Evolutionary conservation across 2,888 invertebrate species (phyloP), one percentile per base, ranked within the genome.

Genomic region (Caenorhabditis virilis): DNA sequence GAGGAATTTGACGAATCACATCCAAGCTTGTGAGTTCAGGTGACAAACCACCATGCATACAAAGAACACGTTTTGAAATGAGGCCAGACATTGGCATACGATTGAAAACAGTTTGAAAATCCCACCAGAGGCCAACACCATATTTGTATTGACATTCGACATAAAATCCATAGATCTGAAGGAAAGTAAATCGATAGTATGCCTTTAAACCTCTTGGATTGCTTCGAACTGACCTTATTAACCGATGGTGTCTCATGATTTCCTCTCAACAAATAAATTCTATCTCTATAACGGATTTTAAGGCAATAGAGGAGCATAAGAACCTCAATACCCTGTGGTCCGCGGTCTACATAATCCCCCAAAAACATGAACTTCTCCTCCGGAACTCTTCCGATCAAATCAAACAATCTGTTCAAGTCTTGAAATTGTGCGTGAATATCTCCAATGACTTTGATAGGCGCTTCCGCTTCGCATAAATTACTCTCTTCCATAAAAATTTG

Each of bases 231-330:
- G 3, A 47, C 35, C 36, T 70, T 72, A 63, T 78, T 78, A 42
- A 79, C 78, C 5, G 75, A 70, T 15, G 79, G 74, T 9, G 77
- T 78, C 46, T 78, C 78, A 52, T 78, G 78, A 51, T 78, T 78
- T 35, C 79, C 79, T 9, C 79, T 73, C 22, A 77, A 62, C 41
- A 78, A 47, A 48, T 48, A 75, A 53, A 79, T 74, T 22, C 72
- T 58, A 18, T 76, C 69, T 15, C 69, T 72, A 49, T 77, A 67
- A 36, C 79, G 76, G 18, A 79, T 60, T 58, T 79, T 79, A 41
- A 77, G 61, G n/a, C 71, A 69, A 61, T 75, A 70, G 39, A 79
- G 67, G 35, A 71, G 58, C 39, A 74, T 58, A n/a, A 79, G 58
- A 11, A 72, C 67, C 54, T 78, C 78, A 51, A 76, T 67, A 51